Evolutionary conservation across 2,797 vertebrate species (phyloP).

Genomic region (Sebastes vulpes): DNA sequence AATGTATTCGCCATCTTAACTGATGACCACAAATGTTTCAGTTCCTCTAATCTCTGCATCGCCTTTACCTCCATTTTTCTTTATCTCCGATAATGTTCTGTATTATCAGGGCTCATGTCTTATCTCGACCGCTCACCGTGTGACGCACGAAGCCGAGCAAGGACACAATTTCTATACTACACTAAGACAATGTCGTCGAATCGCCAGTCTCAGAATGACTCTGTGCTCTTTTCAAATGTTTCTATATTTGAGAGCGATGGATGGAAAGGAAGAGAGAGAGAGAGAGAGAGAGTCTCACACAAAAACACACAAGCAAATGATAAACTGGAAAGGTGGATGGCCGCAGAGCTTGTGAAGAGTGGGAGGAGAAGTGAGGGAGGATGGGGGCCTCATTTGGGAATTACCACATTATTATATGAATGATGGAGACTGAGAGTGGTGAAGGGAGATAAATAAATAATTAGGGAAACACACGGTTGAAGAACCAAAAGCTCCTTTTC

Average conservation of each 20-base stretch:
- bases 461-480: slow-evolving; percentile 57
- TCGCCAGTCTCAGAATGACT: background rate
- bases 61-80: slow-evolving; percentile 38
- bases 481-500: slow-evolving; percentile 27
- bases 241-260: slow-evolving; percentile 16
- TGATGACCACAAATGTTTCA: slow-evolving; percentile 27
- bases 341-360: background rate
- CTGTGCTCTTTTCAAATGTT: slow-evolving; percentile 12
- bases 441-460: slow-evolving; percentile 80
- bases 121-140: slow-evolving; percentile 53
- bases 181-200: slow-evolving; percentile 36
- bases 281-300: slow-evolving; percentile 1
- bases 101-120: slow-evolving; percentile 55
- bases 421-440: slow-evolving; percentile 52
- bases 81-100: slow-evolving; percentile 54
- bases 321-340: slow-evolving; percentile 35
- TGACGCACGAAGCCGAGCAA: slow-evolving; percentile 64
- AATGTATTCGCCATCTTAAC: slow-evolving; percentile 20
- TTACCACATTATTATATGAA: slow-evolving; percentile 76
- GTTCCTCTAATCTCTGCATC: slow-evolving; percentile 26
- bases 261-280: background rate
- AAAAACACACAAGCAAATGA: slow-evolving; percentile 26
- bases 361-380: slow-evolving; percentile 43
- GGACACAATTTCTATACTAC: slow-evolving; percentile 52
- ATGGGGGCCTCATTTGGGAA: slow-evolving; percentile 75